Conservation (phyloP, 2,888 invertebrate genomes). For the Lasioglossum villosulum region DNA sequence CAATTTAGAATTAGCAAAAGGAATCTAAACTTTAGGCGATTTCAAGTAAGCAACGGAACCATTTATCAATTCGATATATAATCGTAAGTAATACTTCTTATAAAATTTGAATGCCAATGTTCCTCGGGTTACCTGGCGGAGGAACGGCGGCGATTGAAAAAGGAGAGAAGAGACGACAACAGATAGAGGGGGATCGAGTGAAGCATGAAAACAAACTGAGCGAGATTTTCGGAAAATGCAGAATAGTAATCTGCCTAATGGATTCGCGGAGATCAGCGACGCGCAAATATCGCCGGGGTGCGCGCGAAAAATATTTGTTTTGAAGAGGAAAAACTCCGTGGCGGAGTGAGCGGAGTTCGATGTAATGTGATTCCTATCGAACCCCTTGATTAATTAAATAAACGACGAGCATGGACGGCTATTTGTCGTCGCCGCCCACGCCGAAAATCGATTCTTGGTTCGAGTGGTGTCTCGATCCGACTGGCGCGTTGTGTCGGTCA, state of each 20-base stretch:
- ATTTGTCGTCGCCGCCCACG: slow-evolving; percentile 24
- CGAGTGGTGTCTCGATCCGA: slow-evolving; percentile 29
- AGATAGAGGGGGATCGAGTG: background rate
- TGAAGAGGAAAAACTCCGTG: background rate
- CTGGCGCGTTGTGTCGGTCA: slow-evolving; percentile 24
- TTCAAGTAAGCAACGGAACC: background rate
- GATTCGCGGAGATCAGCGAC: slow-evolving; percentile 28
- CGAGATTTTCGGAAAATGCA: slow-evolving; percentile 31
- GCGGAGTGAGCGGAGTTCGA: background rate
- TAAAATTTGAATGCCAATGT: background rate
- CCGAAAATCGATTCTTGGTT: slow-evolving; percentile 41
- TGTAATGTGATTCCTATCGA: background rate
- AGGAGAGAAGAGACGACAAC: background rate
- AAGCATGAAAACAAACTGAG: slow-evolving; percentile 6
- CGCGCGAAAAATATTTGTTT: slow-evolving; percentile 49
- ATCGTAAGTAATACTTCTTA: background rate
- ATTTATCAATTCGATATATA: no score
- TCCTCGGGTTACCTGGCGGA: background rate
- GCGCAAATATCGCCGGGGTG: slow-evolving; percentile 7
- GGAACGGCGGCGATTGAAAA: background rate
- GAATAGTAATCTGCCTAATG: slow-evolving; percentile 51
- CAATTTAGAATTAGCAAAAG: background rate
- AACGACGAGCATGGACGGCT: slow-evolving; percentile 30
- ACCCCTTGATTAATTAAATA: slow-evolving; percentile 36
- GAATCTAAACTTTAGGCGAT: background rate